Evolutionary conservation across 2,888 invertebrate species (phyloP), one percentile per base, ranked within the genome.

Genomic region (Mactromeris polynyma): DNA sequence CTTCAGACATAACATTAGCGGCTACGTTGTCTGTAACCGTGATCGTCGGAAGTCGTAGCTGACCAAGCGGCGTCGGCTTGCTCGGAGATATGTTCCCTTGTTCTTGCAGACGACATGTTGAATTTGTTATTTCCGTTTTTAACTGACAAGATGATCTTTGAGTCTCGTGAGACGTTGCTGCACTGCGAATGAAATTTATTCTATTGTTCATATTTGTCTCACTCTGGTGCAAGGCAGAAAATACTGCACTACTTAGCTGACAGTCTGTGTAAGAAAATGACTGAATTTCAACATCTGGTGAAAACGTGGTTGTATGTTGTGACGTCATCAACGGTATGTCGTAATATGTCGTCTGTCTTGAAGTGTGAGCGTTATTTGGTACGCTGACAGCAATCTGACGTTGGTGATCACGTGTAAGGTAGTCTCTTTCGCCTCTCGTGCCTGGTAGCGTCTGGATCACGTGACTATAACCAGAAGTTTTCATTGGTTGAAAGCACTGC

Each of bases 1-100:
- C 92, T 33, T 92, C 92, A 6, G 85, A 86, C 92, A 92, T 92
- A 2, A 92, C 92, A 77, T 92, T 90, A 26, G 80, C 86, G 2
- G 92, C 92, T 14, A 92, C 79, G 78, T 90, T 90, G n/a, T 81
- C 38, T 17, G 92, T 86, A 14, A 88, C 87, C 33, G 51, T 87
- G 40, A 92, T 90, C 26, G 54, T 86, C 0, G 92, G 92, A 14
- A 92, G 82, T 19, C 88, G 81, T 0, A 92, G 81, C 42, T 90
- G 89, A 36, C 79, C 58, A 26, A 81, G 40, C 26, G 86, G 83
- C 19, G 83, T 51, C 19, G 73, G 73, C 19, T 73, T 73, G 36
- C 17, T 36, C 19, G 36, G 0, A 64, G 77, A 33, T 33, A 36
- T 14, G 21, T 69, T 31, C 2, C n/a, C 3, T 33, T 81, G 51